Evolutionary conservation across 2,888 invertebrate species (phyloP), one percentile per base, ranked within the genome.

Genomic region (Andrena minutula): DNA sequence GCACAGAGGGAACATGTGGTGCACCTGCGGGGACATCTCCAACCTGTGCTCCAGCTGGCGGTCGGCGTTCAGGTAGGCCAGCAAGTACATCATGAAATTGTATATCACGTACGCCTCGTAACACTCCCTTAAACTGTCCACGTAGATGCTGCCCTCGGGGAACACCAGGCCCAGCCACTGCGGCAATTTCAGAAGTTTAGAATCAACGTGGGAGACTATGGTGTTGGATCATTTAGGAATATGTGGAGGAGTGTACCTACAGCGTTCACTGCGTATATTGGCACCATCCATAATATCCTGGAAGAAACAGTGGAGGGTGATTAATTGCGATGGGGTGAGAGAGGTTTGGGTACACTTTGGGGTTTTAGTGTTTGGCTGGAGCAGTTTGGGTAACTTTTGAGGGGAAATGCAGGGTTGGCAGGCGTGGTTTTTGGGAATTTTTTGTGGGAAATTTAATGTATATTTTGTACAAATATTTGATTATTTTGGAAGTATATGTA

Each of bases 61-160:
- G 92, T 97, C 97, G 90, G 97, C 96, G 94, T 98, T 97, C 70
- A 99, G 95, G 94, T 98, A 99, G 93, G 98, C 98, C 81, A 99
- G 94, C 88, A 99, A 95, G 93, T 97, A 99, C 91, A 97, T 97
- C 98, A 99, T 98, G 93, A 99, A 99, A 95, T 99, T 99, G 94
- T 99, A 99, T 91, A 99, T 99, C 2, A 99, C 99, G 95, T 99
- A 99, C 0, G 99, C 99, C 94, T 99, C 99, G 93, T 99, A 99
- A 93, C 99, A 99, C 95, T 99, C 99, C 93, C 99, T 95, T 70
- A 98, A 94, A 88, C 98, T 98, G 94, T 99, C 99, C 91, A 99
- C 96, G 93, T 99, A 99, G 87, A 99, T 98, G 56, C 98, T 97
- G 89, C 97, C 96, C 87, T 96, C 95, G 0, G 98, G 98, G 93